Conservation (phyloP, 1,140 invertebrate genomes). For the Lordiphosa collinella region DNA sequence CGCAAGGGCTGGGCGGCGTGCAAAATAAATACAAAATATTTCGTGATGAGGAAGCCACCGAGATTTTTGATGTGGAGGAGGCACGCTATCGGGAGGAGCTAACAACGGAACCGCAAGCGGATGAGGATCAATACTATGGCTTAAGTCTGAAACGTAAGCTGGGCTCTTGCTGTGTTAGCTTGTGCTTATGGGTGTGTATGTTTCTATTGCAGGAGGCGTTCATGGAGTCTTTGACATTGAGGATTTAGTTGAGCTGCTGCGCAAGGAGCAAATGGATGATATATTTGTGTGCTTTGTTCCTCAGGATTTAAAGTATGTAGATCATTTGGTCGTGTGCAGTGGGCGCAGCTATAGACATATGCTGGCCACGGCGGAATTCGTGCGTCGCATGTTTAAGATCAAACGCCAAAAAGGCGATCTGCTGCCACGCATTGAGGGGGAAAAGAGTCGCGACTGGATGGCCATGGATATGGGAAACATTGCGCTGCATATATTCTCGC, state of each 20-base stretch:
- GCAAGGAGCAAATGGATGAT: constrained; percentile 88
- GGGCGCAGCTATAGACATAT: constrained; percentile 88
- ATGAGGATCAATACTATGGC: constrained; percentile 79
- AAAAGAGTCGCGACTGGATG: constrained; percentile 89
- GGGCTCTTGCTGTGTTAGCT: neutral
- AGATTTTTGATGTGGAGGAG: constrained; percentile 86
- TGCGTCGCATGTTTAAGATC: constrained; percentile 89
- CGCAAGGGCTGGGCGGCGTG: constrained; percentile 25
- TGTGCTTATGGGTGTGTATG: no score
- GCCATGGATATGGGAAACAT: constrained; percentile 96
- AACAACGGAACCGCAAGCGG: constrained; percentile 21
- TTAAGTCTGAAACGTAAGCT: constrained; percentile 81
- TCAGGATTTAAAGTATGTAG: constrained; percentile 87
- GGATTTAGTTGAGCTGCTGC: constrained; percentile 89
- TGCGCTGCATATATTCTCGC: constrained; percentile 92
- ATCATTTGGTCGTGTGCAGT: constrained; percentile 90
- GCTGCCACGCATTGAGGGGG: constrained; percentile 89
- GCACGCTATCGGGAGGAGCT: constrained; percentile 80
- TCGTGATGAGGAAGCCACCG: constrained; percentile 82
- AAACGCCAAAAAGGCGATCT: constrained; percentile 85
- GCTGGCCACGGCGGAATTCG: constrained; percentile 86
- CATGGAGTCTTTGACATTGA: constrained; percentile 92
- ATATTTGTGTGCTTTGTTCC: constrained; percentile 91
- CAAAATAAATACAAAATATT: constrained; percentile 72
- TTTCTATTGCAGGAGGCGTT: constrained; percentile 84